Evolutionary conservation across 2,797 vertebrate genomes (phyloP).

Genomic region (Martes flavigula): DNA sequence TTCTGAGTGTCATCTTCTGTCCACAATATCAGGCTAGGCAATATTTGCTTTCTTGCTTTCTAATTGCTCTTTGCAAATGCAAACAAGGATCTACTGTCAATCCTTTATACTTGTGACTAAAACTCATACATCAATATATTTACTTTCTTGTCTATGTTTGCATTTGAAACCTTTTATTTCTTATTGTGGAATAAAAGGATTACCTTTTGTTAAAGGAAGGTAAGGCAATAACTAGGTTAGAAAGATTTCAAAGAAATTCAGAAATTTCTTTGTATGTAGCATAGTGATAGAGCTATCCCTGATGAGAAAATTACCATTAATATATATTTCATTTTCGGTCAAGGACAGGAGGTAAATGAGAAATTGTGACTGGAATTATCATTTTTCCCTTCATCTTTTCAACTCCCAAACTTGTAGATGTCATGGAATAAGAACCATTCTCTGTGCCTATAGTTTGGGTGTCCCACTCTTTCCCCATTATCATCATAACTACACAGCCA

Average conservation of each 20-base stretch:
- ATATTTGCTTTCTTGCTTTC: background rate
- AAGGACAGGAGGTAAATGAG: slow-evolving; percentile 27
- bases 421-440: background rate
- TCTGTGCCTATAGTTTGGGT: background rate
- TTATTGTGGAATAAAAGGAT: background rate
- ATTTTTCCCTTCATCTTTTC: slow-evolving; percentile 40
- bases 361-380: background rate
- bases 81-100: background rate
- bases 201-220: background rate
- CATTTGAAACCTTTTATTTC: slow-evolving; percentile 45
- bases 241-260: background rate
- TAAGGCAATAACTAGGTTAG: background rate
- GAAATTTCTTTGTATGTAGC: background rate
- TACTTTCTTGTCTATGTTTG: background rate
- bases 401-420: background rate
- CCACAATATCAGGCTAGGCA: background rate
- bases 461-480: background rate
- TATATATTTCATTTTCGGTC: background rate
- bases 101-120: background rate
- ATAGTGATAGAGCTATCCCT: background rate
- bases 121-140: background rate
- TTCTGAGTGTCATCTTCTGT: background rate
- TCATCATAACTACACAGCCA: background rate
- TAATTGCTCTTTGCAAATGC: background rate
- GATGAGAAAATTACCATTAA: slow-evolving; percentile 27